Base-by-base conservation (phyloP, 2,113 vertebrate genomes). In the Steatornis caripensis region DNA sequence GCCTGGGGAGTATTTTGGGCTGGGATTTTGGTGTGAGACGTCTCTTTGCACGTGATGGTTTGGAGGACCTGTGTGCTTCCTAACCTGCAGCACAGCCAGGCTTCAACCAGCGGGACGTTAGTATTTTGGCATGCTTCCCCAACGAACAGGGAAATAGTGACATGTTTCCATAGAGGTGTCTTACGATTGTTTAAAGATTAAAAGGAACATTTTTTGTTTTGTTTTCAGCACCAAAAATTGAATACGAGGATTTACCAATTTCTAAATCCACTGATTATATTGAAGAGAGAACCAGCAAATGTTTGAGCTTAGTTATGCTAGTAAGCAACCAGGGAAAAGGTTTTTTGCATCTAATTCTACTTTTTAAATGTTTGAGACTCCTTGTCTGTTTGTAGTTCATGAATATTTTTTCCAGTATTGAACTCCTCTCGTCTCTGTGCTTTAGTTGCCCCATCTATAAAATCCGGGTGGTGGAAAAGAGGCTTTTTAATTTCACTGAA, bases 71-170 rank as follows among this genome's bases (percentile, higher is more conserved):
- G 78, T 8, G 14, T 24, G 49, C 46, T 11, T 3, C 69, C 95
- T 91, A 65, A 85, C 96, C 72, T 95, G 34, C 95, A 93, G 92
- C 94, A 84, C 88, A 91, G 85, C 91, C 89, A 88, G 95, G 97
- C 97, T 92, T 89, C 95, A 90, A 83, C 95, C 70, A 32, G 75
- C 8, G 81, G 84, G 96, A 6, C 68, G n/a, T 80, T 92, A 55
- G 71, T 85, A 34, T 95, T 97, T 88, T 91, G 95, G 96, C 97
- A 92, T 58, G 90, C 96, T 97, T 96, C 91, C 57, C 49, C 89
- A 81, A 92, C 84, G 74, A 65, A 78, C 22, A 20, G 75, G 86
- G 65, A 81, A 81, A 49, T 22, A 29, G 8, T 36, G 26, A 74
- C 89, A 34, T 61, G 11, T 64, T 71, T 80, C 51, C 5, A 0